Percentiles rank a stretch among this genome's conserved stretches.
Conservation (phyloP, 2,113 vertebrate genomes). For the Myiopsitta monachus region DNA sequence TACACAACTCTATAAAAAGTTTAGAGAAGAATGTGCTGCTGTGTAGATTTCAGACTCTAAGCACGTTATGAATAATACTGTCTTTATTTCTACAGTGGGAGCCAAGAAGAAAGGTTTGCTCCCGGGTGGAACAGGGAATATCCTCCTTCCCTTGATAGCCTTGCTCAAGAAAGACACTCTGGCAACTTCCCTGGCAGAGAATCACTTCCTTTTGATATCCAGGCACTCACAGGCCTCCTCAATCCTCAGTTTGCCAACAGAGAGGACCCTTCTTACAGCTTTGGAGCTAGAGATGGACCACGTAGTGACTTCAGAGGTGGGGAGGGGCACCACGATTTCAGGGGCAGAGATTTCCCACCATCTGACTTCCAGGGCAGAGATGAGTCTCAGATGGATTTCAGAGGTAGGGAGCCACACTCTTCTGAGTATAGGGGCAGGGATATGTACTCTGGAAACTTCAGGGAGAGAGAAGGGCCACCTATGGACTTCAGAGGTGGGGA, state of each 20-base stretch:
- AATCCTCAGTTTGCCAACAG: slow-evolving; percentile 80
- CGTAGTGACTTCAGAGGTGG: slow-evolving; percentile 80
- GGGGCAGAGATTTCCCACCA: slow-evolving; percentile 73
- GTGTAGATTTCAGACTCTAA: slow-evolving; percentile 80
- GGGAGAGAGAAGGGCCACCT: slow-evolving; percentile 74
- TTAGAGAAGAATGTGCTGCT: slow-evolving; percentile 83
- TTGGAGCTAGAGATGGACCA: slow-evolving; percentile 84
- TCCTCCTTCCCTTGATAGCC: slow-evolving; percentile 85
- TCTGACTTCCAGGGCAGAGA: slow-evolving; percentile 77
- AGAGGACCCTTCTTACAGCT: slow-evolving; percentile 85
- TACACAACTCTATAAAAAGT: slow-evolving; percentile 78
- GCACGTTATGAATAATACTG: slow-evolving; percentile 84
- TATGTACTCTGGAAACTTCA: slow-evolving; percentile 74
- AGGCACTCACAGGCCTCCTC: slow-evolving; percentile 78
- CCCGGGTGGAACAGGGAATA: slow-evolving; percentile 83
- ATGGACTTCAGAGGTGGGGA: slow-evolving; percentile 81
- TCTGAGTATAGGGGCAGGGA: slow-evolving; percentile 61
- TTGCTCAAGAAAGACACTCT: slow-evolving; percentile 87
- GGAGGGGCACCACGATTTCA: slow-evolving; percentile 78
- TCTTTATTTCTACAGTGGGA: slow-evolving; percentile 86
- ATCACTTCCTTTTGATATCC: slow-evolving; percentile 85
- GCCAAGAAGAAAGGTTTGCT: slow-evolving; percentile 85
- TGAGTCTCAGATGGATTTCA: slow-evolving; percentile 77
- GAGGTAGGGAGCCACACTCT: slow-evolving; percentile 68
- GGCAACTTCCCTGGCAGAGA: slow-evolving; percentile 86